A percentile compares a stretch with the other conserved stretches of the same genome.
phyloP scores from a whole-genome alignment of 1,140 invertebrate species.

The Penaeus japonicus region DNA sequence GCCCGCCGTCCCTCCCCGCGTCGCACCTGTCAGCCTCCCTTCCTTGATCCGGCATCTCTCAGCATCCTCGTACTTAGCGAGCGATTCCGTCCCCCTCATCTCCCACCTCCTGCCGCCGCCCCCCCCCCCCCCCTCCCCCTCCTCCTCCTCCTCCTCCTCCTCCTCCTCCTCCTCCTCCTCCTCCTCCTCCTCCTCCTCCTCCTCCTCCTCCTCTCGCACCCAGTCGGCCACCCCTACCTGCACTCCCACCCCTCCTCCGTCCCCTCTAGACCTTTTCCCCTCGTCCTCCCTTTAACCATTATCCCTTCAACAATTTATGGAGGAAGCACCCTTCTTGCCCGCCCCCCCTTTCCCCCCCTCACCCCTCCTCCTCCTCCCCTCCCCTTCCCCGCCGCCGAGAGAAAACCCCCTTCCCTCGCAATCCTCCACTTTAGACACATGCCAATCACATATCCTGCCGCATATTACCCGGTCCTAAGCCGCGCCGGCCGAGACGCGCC shows the following conservation, averaged over 20 bases:
- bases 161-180: neutral
- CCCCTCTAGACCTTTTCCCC: neutral
- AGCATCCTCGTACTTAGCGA: neutral
- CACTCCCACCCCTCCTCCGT: neutral
- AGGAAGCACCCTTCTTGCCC: neutral
- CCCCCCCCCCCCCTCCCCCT: neutral
- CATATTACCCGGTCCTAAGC: neutral
- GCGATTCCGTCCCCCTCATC: neutral
- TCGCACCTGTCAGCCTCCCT: neutral
- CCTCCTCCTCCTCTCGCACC: neutral
- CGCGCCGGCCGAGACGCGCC: neutral
- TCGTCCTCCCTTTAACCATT: neutral
- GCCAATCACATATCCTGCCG: conserved; percentile 38
- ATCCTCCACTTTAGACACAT: conserved; percentile 43
- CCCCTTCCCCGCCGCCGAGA: neutral
- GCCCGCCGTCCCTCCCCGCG: neutral
- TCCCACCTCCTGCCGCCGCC: too few relatives aligned
- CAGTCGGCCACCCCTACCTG: too few relatives aligned
- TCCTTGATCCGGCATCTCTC: neutral
- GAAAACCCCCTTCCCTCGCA: conserved; percentile 1
- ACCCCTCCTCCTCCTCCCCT: neutral
- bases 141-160: neutral
- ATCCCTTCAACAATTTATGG: neutral
- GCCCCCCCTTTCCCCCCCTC: neutral
- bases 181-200: neutral